Conservation (phyloP, 2,797 vertebrate species). For the Aselliscus stoliczkanus region DNA sequence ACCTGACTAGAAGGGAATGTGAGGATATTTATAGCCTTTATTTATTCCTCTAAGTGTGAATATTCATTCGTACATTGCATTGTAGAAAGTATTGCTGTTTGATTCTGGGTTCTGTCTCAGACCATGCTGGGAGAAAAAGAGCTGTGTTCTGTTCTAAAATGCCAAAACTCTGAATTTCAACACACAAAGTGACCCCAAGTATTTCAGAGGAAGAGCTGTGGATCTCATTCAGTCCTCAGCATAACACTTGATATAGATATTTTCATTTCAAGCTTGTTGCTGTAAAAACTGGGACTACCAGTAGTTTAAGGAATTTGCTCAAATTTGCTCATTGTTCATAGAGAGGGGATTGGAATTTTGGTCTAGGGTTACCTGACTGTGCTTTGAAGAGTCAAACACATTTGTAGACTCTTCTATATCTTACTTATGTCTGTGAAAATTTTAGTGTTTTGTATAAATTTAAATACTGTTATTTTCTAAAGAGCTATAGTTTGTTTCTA, state of each 20-base stretch:
- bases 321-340: neutral
- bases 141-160: neutral
- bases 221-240: neutral
- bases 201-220: neutral
- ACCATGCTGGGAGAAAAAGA: neutral
- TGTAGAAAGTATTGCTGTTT: neutral
- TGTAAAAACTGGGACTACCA: neutral
- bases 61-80: neutral
- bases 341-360: neutral
- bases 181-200: neutral
- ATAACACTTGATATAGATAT: neutral
- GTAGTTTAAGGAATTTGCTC: neutral
- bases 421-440: neutral
- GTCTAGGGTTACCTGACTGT: neutral
- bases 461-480: conserved; percentile 6
- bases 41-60: neutral
- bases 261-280: neutral
- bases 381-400: neutral
- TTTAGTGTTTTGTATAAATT: neutral
- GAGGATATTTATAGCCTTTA: neutral
- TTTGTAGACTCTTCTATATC: neutral
- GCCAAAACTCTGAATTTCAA: neutral
- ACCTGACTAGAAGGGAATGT: neutral
- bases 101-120: neutral
- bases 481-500: neutral